These are phyloP conservation scores for Paradisaea rubra DNA, from an alignment of 2,113 vertebrate genomes.

Conservation along the genomic window DNA sequence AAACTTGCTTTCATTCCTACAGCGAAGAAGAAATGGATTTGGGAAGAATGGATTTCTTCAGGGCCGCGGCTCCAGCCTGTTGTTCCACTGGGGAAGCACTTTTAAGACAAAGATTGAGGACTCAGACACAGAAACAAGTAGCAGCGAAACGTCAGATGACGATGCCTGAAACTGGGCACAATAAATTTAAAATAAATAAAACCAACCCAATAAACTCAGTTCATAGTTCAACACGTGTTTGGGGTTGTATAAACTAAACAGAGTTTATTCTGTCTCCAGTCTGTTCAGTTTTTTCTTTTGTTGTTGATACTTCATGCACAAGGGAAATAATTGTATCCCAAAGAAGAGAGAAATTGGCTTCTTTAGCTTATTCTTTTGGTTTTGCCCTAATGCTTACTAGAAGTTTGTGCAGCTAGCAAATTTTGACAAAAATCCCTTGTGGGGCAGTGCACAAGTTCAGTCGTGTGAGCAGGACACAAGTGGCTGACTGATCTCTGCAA, in stretches of 20 bases:
- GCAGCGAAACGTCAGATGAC: slow-evolving; percentile 93
- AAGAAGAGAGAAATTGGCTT: slow-evolving; percentile 79
- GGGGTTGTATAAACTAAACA: slow-evolving; percentile 71
- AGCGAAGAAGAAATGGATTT: slow-evolving; percentile 93
- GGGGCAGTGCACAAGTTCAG: slow-evolving; percentile 69
- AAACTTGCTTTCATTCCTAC: slow-evolving; percentile 33
- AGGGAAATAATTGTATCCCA: slow-evolving; percentile 93
- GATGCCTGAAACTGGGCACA: slow-evolving; percentile 84
- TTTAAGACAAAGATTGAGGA: slow-evolving; percentile 86
- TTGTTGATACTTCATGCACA: slow-evolving; percentile 85
- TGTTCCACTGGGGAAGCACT: slow-evolving; percentile 92
- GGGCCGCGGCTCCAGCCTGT: slow-evolving; percentile 82
- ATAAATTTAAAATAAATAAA: slow-evolving; percentile 62
- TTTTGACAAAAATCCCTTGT: slow-evolving; percentile 63
- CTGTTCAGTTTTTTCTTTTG: slow-evolving; percentile 74
- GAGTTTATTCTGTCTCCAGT: slow-evolving; percentile 76
- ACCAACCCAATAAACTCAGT: slow-evolving; percentile 71
- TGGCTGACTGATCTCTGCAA: slow-evolving; percentile 79
- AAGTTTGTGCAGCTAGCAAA: slow-evolving; percentile 79
- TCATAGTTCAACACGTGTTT: slow-evolving; percentile 68
- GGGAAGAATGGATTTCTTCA: slow-evolving; percentile 88
- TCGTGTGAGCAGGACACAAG: slow-evolving; percentile 60
- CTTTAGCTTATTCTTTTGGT: slow-evolving; percentile 74
- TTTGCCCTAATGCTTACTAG: slow-evolving; percentile 83
- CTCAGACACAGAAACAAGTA: slow-evolving; percentile 93